Base-by-base conservation (phyloP, 2,888 invertebrate species). In the Erpobdella octoculata region DNA sequence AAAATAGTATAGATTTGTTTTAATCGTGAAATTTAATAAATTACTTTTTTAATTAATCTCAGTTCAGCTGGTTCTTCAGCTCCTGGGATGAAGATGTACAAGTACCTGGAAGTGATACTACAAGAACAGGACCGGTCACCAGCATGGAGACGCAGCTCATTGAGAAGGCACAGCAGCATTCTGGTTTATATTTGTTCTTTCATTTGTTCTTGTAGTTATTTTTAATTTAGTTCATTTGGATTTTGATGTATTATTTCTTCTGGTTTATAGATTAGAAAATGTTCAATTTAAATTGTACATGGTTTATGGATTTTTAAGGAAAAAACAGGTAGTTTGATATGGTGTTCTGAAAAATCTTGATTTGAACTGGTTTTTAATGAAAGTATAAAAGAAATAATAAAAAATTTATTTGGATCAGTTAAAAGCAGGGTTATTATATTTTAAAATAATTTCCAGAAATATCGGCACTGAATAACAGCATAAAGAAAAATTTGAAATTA, bases 41-140 rank as follows among this genome's bases (percentile, higher is more conserved):
- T 12, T 12, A 41, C 41, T 41, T 41, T 15, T 33, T 35, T 33
- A 9, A 62, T n/a, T n/a, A n/a, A 35, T 35, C 4, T 33, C 83
- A 91, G 90, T 89, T 89, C 81, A 88, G 89, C 74, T 91, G 91
- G 91, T 91, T 91, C 85, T 91, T 91, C 85, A 88, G 89, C 73
- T 89, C 79, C 4, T 81, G 81, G 82, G 80, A 80, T 68, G 79
- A 79, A 73, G 82, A 82, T 68, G 78, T 77, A 70, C 75, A 79
- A 69, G 80, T 82, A 6, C 82, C 81, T 0, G 76, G 79, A 5
- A 81, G 81, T 61, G 77, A 78, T 9, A 74, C 74, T 2, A 75
- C 75, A 5, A 70, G 67, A 6, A 46, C 62, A 3, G 69, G 70
- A 28, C 76, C 77, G 2, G 69, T 77, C 59, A 76, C 74, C 33